Evolutionary conservation across 2,113 vertebrate genomes (phyloP), one percentile per base, ranked within the genome.

Genomic region (Toxotes jaculatrix): DNA sequence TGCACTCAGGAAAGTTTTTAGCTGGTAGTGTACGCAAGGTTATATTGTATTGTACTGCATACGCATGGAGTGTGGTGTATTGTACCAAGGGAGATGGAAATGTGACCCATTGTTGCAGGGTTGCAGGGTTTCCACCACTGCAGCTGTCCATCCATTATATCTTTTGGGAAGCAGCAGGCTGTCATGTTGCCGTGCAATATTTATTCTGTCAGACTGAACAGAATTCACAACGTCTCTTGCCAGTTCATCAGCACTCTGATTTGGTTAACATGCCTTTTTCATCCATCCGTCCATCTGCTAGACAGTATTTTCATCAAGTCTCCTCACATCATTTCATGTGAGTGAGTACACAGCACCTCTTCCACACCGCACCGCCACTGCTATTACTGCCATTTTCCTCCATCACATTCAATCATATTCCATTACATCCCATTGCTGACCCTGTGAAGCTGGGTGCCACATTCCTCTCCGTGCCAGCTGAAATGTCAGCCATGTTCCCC

Each of bases 331-430:
- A 49, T 66, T 82, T 69, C 42, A 19, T 56, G 40, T 40, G 21
- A 78, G 77, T 63, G 65, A 56, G 53, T 69, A 10, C 9, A 57
- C 40, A 16, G 38, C 42, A 47, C 57, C 34, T 67, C 47, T 9
- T 53, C 0, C 43, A 19, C 43, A 19, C 40, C 2, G 0, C 64
- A 59, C 62, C 65, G 38, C 36, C 76, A 60, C 65, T 64, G 69
- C 42, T 75, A 73, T 81, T 81, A 81, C 80, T 59, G 70, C 73
- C 56, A 74, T 83, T 81, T 81, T 65, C 83, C 65, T 69, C 74
- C 83, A 78, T 87, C 77, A 86, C 77, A 79, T 88, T 86, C 69
- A 83, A 9, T 83, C 88, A 87, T 90, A 83, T 79, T n/a, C 80
- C 63, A 90, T 84, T 88, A 82, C 70, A 80, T 82, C 72, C 68